These are phyloP conservation scores for Trididemnum nubilum DNA, from an alignment of 23 tunicate genomes.

Conservation along the genomic window DNA sequence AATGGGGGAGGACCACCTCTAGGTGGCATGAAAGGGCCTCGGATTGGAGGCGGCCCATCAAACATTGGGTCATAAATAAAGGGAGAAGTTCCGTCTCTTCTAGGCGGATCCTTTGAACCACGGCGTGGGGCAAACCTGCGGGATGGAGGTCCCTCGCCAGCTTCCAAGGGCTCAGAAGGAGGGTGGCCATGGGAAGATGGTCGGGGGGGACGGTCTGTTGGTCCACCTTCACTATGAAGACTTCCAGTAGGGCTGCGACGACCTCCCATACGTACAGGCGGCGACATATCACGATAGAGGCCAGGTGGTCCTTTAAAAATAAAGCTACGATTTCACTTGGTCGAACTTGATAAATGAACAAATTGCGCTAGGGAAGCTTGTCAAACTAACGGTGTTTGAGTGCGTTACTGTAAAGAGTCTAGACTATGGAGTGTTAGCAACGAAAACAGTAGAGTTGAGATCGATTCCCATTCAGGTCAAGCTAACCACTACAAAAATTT, in stretches of 20 bases:
- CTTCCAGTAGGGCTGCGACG: constrained; percentile 76
- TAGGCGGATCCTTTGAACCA: constrained; percentile 13
- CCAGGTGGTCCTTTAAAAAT: not conserved
- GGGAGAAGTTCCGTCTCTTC: not conserved
- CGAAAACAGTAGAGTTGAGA: no score
- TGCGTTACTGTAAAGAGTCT: no score
- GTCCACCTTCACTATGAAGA: constrained; percentile 53
- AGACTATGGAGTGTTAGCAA: no score
- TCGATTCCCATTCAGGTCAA: no score
- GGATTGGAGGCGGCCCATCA: not conserved
- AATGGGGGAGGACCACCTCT: constrained; percentile 7
- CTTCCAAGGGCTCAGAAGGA: not conserved
- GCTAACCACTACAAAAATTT: no score
- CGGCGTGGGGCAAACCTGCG: not conserved
- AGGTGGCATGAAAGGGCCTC: not conserved
- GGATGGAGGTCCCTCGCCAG: constrained; percentile 16
- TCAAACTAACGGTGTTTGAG: no score
- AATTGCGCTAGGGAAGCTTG: no score
- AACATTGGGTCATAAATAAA: not conserved
- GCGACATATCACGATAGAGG: constrained; percentile 21
- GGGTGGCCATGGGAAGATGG: constrained; percentile 48
- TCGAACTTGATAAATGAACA: no score
- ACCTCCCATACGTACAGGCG: constrained; percentile 25
- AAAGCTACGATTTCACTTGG: no score
- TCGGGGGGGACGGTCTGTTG: constrained; percentile 63